These are phyloP conservation scores for Lophura nycthemera DNA, from an alignment of 2,113 vertebrate genomes.

Conservation along the genomic window DNA sequence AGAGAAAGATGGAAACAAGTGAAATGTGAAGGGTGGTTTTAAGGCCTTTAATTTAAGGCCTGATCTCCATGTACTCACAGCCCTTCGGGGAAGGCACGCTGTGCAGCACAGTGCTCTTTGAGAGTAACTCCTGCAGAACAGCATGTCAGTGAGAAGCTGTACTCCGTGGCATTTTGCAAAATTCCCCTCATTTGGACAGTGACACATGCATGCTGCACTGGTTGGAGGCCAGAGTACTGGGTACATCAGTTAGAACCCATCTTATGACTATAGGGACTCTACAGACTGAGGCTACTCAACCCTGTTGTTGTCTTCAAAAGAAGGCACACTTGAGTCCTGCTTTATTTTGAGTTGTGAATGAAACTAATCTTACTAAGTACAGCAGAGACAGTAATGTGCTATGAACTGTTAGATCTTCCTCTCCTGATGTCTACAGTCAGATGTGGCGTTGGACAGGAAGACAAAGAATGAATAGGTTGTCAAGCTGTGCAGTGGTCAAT, in stretches of 20 bases:
- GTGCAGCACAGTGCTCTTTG: not conserved
- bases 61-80: not conserved
- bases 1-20: not conserved
- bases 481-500: not conserved
- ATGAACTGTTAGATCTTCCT: not conserved
- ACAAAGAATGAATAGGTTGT: not conserved
- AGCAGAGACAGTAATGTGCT: rapidly evolving
- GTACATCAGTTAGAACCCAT: not conserved
- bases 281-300: not conserved
- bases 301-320: not conserved
- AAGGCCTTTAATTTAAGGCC: not conserved
- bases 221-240: not conserved
- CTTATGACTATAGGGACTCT: not conserved
- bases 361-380: not conserved
- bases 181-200: rapidly evolving
- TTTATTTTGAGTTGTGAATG: not conserved
- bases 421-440: not conserved
- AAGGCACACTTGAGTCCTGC: not conserved
- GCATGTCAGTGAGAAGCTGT: not conserved
- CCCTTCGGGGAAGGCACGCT: not conserved
- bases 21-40: not conserved
- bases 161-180: not conserved
- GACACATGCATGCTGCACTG: not conserved
- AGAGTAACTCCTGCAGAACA: not conserved
- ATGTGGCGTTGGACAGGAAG: not conserved